Evolutionary conservation across 2,113 vertebrate genomes (phyloP).

Genomic region (Columba janthina): DNA sequence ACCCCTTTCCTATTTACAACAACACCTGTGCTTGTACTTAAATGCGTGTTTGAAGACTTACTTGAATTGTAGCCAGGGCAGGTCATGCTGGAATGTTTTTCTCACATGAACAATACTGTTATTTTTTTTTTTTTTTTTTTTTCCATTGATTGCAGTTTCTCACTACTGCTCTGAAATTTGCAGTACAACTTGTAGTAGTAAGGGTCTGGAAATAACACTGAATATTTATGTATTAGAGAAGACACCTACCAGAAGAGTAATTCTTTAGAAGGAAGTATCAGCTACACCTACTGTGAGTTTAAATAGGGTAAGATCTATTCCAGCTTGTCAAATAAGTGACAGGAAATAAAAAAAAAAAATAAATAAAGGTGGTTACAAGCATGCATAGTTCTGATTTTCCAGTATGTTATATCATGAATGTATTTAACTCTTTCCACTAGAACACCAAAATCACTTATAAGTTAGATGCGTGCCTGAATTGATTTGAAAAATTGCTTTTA

Average conservation of each 20-base stretch:
- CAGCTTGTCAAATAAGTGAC: not conserved
- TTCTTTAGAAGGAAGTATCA: not conserved
- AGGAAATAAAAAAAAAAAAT: not conserved
- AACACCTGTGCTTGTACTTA: slow-evolving; percentile 26
- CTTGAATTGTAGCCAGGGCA: slow-evolving; percentile 18
- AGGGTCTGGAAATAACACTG: not conserved
- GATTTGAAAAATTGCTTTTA: not conserved
- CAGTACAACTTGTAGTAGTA: not conserved
- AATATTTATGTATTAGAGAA: not conserved
- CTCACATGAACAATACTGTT: not conserved
- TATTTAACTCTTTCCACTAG: not conserved
- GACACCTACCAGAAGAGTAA: not conserved
- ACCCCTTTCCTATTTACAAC: slow-evolving; percentile 11
- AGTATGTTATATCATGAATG: not conserved
- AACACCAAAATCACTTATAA: not conserved
- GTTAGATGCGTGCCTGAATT: not conserved
- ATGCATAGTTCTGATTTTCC: not conserved
- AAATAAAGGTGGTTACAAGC: not conserved
- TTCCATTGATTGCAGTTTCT: not conserved
- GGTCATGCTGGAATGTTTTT: not conserved
- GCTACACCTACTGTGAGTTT: not conserved
- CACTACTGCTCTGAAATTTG: not conserved
- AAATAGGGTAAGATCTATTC: not conserved
- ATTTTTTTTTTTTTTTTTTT: too few species aligned
- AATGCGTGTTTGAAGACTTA: not conserved